Percentiles rank a stretch among this genome's conserved stretches.
Evolutionary conservation across 2,888 invertebrate genomes (phyloP).

Genomic region (Conomelus anceps): DNA sequence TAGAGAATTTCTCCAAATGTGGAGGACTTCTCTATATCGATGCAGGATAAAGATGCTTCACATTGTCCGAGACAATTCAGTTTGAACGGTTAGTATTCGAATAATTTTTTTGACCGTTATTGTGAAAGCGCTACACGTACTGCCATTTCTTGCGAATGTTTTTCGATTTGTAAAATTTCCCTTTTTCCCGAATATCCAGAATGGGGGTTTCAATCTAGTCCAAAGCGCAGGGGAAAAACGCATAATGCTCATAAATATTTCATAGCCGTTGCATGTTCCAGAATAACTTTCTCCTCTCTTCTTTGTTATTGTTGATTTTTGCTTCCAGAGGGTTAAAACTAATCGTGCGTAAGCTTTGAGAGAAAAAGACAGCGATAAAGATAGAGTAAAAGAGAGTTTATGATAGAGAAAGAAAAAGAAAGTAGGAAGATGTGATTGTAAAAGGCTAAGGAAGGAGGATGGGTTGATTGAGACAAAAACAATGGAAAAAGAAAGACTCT

Average conservation of each 20-base stretch:
- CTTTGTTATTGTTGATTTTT: background rate
- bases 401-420: background rate
- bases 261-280: background rate
- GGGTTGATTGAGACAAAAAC: background rate
- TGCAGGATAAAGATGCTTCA: background rate
- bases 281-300: background rate
- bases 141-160: background rate
- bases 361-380: background rate
- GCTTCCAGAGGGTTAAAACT: background rate
- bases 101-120: background rate
- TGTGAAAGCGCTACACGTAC: background rate
- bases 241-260: background rate
- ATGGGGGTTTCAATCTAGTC: background rate
- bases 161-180: background rate
- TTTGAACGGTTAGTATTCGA: background rate
- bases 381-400: background rate
- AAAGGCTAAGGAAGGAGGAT: too few relatives aligned
- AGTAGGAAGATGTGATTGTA: too few relatives aligned
- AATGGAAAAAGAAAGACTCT: background rate
- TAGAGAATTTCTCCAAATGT: too few relatives aligned
- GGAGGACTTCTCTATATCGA: background rate
- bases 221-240: background rate
- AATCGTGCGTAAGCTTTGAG: background rate
- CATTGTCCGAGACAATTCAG: background rate
- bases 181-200: background rate